A percentile compares a stretch with the other conserved stretches of the same genome.
These are phyloP conservation scores for Acanthosepion pharaonis DNA, from an alignment of 2,888 invertebrate species.

Conservation along the genomic window DNA sequence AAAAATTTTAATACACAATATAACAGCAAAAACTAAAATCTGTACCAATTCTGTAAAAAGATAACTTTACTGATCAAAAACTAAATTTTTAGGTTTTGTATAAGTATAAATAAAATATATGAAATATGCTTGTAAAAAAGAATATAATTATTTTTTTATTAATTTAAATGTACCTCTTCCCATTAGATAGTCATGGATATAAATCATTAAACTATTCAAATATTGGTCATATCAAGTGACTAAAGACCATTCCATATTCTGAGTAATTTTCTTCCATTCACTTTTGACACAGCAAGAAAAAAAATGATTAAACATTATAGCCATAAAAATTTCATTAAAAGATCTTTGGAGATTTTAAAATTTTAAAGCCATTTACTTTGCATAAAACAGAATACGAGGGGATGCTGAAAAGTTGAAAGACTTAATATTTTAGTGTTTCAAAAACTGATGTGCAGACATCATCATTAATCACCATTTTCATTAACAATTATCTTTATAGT, in stretches of 20 bases:
- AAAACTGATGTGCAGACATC: too few relatives aligned
- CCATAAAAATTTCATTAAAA: neutral
- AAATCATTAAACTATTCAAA: neutral
- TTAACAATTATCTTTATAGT: too few relatives aligned
- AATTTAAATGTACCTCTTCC: neutral
- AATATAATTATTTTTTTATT: neutral
- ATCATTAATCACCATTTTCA: too few relatives aligned
- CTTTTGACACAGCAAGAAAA: neutral
- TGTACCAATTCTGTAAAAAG: neutral
- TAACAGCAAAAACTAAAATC: too few relatives aligned
- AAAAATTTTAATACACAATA: neutral
- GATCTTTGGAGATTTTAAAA: neutral
- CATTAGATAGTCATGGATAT: neutral
- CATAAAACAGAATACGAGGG: neutral
- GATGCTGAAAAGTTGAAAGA: too few relatives aligned
- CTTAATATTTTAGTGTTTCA: too few relatives aligned
- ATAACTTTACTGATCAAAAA: neutral
- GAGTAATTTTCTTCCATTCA: neutral
- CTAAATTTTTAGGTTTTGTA: neutral
- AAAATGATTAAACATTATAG: neutral
- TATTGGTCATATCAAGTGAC: neutral
- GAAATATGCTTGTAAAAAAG: neutral
- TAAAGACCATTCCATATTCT: neutral
- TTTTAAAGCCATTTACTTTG: neutral
- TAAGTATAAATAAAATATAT: neutral